Evolutionary conservation across 2,113 vertebrate species (phyloP).

Genomic region (Penelope pileata): DNA sequence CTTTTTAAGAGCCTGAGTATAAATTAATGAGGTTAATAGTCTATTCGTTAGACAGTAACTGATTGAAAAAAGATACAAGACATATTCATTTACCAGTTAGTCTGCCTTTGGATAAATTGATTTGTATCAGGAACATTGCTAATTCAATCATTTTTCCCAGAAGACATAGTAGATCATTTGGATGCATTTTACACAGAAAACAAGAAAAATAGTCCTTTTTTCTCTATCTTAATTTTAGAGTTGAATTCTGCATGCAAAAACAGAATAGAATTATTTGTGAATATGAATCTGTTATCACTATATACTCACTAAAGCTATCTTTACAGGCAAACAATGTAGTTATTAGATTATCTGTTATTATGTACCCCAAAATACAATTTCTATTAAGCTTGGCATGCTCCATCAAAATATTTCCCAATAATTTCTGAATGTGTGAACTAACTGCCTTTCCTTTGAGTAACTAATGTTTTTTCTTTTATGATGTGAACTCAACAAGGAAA

Average conservation of each 20-base stretch:
- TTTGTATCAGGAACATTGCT: not conserved
- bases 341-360: not conserved
- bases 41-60: not conserved
- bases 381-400: not conserved
- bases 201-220: not conserved
- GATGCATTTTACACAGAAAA: not conserved
- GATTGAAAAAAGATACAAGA: not conserved
- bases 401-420: not conserved
- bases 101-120: not conserved
- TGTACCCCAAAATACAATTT: not conserved
- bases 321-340: not conserved
- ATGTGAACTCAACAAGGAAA: not conserved
- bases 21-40: not conserved
- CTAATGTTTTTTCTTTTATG: not conserved
- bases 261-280: not conserved
- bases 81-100: not conserved
- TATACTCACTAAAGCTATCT: not conserved
- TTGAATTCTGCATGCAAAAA: not conserved
- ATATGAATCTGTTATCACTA: not conserved
- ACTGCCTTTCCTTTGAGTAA: not conserved
- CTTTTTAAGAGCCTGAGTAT: not conserved
- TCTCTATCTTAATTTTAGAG: not conserved
- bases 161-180: not conserved
- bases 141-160: not conserved
- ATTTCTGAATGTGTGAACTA: not conserved